These are phyloP conservation scores for Crotalus horridus DNA, from an alignment of 2,113 vertebrate species.

Conservation along the genomic window DNA sequence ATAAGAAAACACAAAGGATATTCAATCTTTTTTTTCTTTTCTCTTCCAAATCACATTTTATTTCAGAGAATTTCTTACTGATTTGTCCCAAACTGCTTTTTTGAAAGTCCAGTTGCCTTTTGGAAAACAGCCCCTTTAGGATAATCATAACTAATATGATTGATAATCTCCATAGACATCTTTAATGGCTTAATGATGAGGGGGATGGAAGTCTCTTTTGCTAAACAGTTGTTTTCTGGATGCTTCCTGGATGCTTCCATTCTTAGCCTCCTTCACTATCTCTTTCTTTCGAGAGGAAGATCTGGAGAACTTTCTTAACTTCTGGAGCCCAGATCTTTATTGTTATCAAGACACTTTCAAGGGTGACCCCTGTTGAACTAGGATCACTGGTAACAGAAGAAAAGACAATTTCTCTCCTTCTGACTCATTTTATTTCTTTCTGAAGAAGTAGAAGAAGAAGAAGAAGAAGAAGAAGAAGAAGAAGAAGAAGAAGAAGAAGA, in stretches of 20 bases:
- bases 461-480: too few relatives aligned
- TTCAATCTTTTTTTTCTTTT: not conserved
- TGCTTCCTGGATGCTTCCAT: not conserved
- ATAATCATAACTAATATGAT: too few relatives aligned
- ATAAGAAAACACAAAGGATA: not conserved
- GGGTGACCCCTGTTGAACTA: not conserved
- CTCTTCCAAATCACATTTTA: not conserved
- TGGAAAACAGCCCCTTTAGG: too few relatives aligned
- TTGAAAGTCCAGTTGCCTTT: too few relatives aligned
- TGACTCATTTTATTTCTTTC: not conserved
- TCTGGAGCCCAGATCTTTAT: not conserved
- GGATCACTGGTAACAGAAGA: not conserved
- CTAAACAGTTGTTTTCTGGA: not conserved
- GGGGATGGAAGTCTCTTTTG: not conserved
- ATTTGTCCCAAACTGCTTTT: too few relatives aligned
- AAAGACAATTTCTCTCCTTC: not conserved
- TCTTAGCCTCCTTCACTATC: not conserved
- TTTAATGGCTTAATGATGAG: not conserved
- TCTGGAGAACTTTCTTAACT: not conserved
- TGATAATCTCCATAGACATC: not conserved
- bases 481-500: too few relatives aligned
- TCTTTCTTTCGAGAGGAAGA: not conserved
- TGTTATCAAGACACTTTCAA: not conserved
- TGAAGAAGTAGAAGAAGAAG: too few relatives aligned
- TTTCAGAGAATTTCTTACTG: not conserved